Evolutionary conservation across 37 sponge, comb jelly and placozoan species (phyloP), one percentile per base, ranked within the genome.

Genomic region (Lycopodina hypogea): DNA sequence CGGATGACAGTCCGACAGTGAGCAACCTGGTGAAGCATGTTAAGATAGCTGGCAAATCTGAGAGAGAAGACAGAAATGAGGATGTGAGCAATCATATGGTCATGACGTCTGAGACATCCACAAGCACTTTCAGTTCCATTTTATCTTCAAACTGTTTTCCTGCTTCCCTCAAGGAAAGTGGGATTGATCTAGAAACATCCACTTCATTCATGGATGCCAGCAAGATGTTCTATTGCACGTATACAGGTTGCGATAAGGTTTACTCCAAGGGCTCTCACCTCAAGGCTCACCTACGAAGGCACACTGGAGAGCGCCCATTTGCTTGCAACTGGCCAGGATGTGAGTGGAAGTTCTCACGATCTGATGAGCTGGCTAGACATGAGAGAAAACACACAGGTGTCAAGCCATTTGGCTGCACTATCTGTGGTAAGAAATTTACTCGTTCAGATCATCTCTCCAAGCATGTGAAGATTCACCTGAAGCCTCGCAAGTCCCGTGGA

Each of bases 281-380:
- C 8, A 90, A 90, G 52, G 94, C 94, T 23, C 94, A 94, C 68
- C 62, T 94, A 0, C 67, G 94, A 29, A 64, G 94, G 21, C 94
- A 94, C 92, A 94, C 94, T 1, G 94, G 94, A 11, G 94, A 94
- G 56, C 71, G 92, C 55, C 94, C 94, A 1, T 94, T 94, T 72
- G 94, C 85, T 36, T 94, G 94, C 82, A 80, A 23, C 51, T 94
- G 94, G 94, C 90, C 92, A 1, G 92, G 92, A 1, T 94, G 94
- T 42, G 83, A 82, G 23, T 94, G 94, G 94, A 64, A 88, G 39
- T 94, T 94, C 72, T 94, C 94, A 2, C 78, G 94, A n/a, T 90
- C 92, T 22, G 94, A 94, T 71, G 94, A 94, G 76, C 68, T 94
- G 41, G 94, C 94, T 23, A 75, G 94, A 15, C 94, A 94, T 60